These are phyloP conservation scores for Tupiocoris notatus DNA, from an alignment of 2,888 invertebrate genomes.

Conservation along the genomic window DNA sequence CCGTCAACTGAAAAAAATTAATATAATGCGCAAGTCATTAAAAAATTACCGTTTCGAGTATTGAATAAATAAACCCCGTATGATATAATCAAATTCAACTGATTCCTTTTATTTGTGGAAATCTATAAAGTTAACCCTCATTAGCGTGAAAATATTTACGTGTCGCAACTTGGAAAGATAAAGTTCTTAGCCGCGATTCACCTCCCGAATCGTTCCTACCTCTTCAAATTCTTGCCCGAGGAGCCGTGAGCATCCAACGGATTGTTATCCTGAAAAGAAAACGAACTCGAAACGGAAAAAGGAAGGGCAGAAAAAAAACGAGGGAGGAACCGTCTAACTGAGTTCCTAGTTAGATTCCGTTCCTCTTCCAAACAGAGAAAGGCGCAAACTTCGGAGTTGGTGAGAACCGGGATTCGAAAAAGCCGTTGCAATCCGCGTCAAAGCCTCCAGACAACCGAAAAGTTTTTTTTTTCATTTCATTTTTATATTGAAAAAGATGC, in stretches of 20 bases:
- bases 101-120: too few species aligned
- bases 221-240: too few species aligned
- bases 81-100: too few species aligned
- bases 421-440: background rate
- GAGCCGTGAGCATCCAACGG: background rate
- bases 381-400: background rate
- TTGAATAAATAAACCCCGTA: too few species aligned
- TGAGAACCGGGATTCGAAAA: background rate
- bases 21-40: too few species aligned
- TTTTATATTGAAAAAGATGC: background rate
- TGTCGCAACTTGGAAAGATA: too few species aligned
- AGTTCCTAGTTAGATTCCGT: background rate
- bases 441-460: background rate
- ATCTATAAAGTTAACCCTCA: too few species aligned
- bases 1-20: too few species aligned
- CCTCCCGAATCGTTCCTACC: too few species aligned
- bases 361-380: background rate
- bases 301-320: background rate
- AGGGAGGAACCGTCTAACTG: background rate
- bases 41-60: too few species aligned
- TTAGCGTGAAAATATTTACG: too few species aligned
- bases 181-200: too few species aligned
- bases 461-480: background rate
- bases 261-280: background rate
- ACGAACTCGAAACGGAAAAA: background rate